Conservation (phyloP, 2,113 vertebrate genomes). For the Athene noctua region DNA sequence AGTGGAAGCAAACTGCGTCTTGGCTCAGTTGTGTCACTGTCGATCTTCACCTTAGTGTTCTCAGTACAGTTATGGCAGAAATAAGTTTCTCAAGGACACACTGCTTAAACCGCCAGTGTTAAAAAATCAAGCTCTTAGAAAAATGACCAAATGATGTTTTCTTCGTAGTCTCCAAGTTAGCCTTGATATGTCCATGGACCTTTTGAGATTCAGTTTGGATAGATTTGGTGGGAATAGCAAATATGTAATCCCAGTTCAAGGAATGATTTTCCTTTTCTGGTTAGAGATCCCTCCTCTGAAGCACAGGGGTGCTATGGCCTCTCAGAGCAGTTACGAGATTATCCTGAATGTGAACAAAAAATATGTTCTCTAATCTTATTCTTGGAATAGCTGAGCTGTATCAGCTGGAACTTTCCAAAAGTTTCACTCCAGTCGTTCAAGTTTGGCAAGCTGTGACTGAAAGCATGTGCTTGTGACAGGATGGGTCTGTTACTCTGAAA, state of each 20-base stretch:
- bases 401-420: conserved; percentile 20
- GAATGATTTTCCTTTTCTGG: neutral
- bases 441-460: neutral
- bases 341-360: neutral
- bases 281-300: neutral
- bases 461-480: conserved; percentile 21
- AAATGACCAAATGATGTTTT: neutral
- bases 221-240: neutral
- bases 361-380: neutral
- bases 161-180: neutral
- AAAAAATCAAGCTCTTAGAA: neutral
- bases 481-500: neutral
- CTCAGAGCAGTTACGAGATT: neutral
- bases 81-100: neutral
- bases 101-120: neutral
- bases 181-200: no score
- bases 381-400: conserved; percentile 14
- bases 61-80: neutral
- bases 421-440: neutral
- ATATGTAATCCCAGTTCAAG: neutral
- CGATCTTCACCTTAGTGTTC: neutral
- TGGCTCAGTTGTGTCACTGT: neutral
- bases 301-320: neutral
- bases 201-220: neutral
- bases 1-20: neutral